Evolutionary conservation across 53 echinoderm and acorn worm species (phyloP), one percentile per base, ranked within the genome.

Genomic region (Astropecten irregularis): DNA sequence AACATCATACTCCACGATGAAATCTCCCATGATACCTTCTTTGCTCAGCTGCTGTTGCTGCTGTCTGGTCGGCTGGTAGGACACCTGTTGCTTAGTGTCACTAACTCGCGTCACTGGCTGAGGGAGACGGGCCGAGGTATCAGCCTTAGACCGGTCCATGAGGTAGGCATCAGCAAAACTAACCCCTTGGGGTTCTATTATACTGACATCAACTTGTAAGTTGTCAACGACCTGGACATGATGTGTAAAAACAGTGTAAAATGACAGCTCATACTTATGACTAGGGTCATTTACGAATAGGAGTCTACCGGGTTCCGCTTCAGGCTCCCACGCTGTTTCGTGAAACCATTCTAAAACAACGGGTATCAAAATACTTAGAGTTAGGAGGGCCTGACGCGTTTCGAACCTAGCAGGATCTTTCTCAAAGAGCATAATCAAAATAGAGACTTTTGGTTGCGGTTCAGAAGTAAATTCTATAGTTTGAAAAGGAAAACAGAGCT

Each of bases 101-200:
- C 48, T 68, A 0, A 46, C 44, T 73, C 44, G 51, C 9, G 77
- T 72, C 39, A 95, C 79, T 2, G 77, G 62, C 66, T 90, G 84
- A 11, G 72, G 69, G 46, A 87, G 72, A 14, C 65, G 35, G 2
- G 84, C 38, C 64, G 40, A 1, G 70, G 36, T 69, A 40, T 81
- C 14, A 56, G 31, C 39, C 49, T 31, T 18, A 20, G 64, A 16
- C 29, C 40, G 30, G 77, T 95, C 95, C 29, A 74, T 77, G 3
- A 91, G 77, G 69, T 66, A 88, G 26, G 82, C 88, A 21, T 89
- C 57, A 48, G 87, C 82, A 9, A 20, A 35, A 28, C 65, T 38
- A 6, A 99, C 67, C 3, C 99, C 94, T 60, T 92, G 92, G 16
- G 99, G 99, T 35, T 99, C 99, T 18, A 88, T 87, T 25, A 99